Evolutionary conservation across 2,888 invertebrate genomes (phyloP).

Genomic region (Cotesia congregata): DNA sequence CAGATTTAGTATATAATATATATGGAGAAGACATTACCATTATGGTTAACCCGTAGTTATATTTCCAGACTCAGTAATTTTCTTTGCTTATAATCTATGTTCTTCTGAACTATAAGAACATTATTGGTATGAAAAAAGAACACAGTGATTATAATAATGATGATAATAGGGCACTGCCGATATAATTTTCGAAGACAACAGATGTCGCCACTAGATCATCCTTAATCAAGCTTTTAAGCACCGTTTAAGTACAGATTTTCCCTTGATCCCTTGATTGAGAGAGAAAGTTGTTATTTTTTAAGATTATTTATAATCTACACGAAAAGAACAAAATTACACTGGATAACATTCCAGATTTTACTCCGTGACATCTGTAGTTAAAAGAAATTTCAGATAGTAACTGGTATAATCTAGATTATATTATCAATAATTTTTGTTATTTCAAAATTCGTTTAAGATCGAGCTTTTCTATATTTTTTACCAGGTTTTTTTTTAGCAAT

Average conservation of each 20-base stretch:
- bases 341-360: too few species aligned
- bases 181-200: conserved; percentile 17
- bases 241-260: conserved; percentile 62
- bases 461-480: too few species aligned
- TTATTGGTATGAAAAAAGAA: background rate
- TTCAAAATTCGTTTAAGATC: too few species aligned
- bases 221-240: conserved; percentile 53
- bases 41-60: background rate
- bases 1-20: background rate
- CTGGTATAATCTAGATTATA: too few species aligned
- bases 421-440: too few species aligned
- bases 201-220: conserved; percentile 40
- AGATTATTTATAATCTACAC: conserved; percentile 9
- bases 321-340: too few species aligned
- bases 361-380: too few species aligned
- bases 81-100: background rate
- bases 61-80: background rate
- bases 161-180: conserved; percentile 12
- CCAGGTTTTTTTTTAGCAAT: too few species aligned
- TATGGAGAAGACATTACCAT: background rate
- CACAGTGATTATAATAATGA: conserved; percentile 3
- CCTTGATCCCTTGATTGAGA: conserved; percentile 45
- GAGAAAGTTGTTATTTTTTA: conserved; percentile 50
- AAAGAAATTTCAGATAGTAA: too few species aligned
- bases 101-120: background rate